A percentile compares a stretch with the other conserved stretches of the same genome.
Evolutionary conservation across 2,888 invertebrate species (phyloP).

Genomic region (Diplazon laetatorius): DNA sequence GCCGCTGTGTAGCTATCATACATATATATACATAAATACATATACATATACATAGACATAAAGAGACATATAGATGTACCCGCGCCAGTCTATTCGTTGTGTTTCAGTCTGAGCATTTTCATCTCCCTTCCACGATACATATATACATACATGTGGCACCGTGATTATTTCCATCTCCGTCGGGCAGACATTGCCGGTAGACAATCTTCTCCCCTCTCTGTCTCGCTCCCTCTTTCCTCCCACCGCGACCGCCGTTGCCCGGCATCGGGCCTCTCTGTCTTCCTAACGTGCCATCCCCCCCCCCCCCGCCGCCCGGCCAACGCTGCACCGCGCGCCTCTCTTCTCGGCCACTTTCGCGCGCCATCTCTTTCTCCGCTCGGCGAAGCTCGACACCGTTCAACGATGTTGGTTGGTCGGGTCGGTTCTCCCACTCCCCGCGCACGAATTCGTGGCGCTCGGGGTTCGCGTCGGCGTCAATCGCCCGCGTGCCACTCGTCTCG

Average conservation of each 20-base stretch:
- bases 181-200: slow-evolving; percentile 46
- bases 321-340: slow-evolving; percentile 15
- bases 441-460: slow-evolving; percentile 39
- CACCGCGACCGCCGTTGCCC: slow-evolving; percentile 25
- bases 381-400: slow-evolving; percentile 29
- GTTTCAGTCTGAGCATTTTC: slow-evolving; percentile 60
- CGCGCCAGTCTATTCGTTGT: slow-evolving; percentile 57
- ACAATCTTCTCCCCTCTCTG: slow-evolving; percentile 49
- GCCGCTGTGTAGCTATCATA: slow-evolving; percentile 56
- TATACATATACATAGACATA: no score
- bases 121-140: slow-evolving; percentile 35
- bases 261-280: slow-evolving; percentile 32
- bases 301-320: slow-evolving; percentile 2
- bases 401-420: slow-evolving; percentile 64
- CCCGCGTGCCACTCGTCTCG: slow-evolving; percentile 67
- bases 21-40: slow-evolving; percentile 46
- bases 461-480: slow-evolving; percentile 69
- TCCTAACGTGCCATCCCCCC: slow-evolving; percentile 14
- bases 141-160: slow-evolving; percentile 14
- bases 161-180: slow-evolving; percentile 53
- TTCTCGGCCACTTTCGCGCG: slow-evolving; percentile 54
- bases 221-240: slow-evolving; percentile 44
- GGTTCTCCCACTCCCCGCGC: slow-evolving; percentile 61
- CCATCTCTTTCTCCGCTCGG: slow-evolving; percentile 58
- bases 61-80: no score